Evolutionary conservation across 2,888 invertebrate species (phyloP).

Genomic region (Chironomus tentans): DNA sequence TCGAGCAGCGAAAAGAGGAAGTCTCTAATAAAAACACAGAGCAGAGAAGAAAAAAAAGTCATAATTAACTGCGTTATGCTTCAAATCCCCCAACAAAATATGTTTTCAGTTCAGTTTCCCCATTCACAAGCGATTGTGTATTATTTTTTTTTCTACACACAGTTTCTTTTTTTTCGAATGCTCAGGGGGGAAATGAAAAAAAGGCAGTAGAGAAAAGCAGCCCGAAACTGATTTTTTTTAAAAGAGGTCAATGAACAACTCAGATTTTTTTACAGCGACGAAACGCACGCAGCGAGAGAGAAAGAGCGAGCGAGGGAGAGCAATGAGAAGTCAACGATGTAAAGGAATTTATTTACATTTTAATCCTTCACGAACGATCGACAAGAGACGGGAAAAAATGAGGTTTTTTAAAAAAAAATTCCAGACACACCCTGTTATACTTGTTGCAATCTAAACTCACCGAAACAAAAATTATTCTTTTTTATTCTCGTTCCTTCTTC

Average conservation of each 20-base stretch:
- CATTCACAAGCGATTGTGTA: conserved; percentile 13
- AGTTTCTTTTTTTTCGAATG: conserved; percentile 12
- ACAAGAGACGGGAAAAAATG: neutral
- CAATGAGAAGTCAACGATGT: neutral
- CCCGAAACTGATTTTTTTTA: conserved; percentile 21
- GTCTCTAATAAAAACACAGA: conserved; percentile 23
- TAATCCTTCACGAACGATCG: neutral
- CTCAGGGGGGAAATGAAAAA: conserved; percentile 19
- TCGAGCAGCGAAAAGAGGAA: conserved; percentile 17
- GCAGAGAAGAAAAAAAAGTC: conserved; percentile 8
- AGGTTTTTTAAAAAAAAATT: neutral
- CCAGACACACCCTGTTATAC: conserved; percentile 24
- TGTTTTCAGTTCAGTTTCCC: conserved; percentile 23
- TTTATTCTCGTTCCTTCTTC: neutral
- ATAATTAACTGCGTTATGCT: conserved; percentile 27
- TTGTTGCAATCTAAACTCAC: conserved; percentile 11
- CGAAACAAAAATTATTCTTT: neutral
- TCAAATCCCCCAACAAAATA: conserved; percentile 26
- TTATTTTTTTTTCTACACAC: neutral
- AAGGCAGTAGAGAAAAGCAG: conserved; percentile 16
- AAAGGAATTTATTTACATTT: conserved; percentile 24
- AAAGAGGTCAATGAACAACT: conserved; percentile 27
- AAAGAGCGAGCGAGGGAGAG: neutral
- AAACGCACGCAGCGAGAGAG: neutral
- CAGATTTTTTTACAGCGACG: conserved; percentile 12